Base-by-base conservation (phyloP, 2,113 vertebrate genomes). In the Salvelinus fontinalis region DNA sequence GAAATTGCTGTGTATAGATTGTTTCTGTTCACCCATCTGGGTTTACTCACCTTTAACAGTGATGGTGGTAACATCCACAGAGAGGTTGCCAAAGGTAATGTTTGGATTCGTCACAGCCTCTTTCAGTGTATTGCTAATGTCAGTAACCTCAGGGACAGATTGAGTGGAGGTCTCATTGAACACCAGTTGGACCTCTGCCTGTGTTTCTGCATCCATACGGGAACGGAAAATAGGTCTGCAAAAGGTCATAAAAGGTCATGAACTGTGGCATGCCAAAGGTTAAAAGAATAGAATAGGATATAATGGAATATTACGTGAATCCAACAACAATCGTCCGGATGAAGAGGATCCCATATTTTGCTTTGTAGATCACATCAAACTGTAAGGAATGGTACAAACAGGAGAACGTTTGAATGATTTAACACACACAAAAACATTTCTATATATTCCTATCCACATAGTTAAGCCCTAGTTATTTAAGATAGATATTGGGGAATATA, bases 261-360 rank as follows among this genome's bases (percentile, higher is more conserved):
- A 39, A 39, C 34, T 2, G 34, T 39, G 34, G 34, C 34, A 39
- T 39, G 34, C 7, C 34, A 39, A 39, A 39, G 7, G 8, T 39
- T 39, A 9, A 2, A 0, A 39, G 2, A 59, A 59, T 14, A 72
- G 1, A 24, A 29, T 57, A 8, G 49, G 60, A 29, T 29, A 3
- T 13, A 60, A 60, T n/a, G n/a, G 27, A 67, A 67, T 54, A n/a
- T 76, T 76, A 76, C 74, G 66, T 76, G 49, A 76, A 76, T 60
- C 6, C 9, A 29, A 76, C 5, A 6, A 76, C 49, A 60, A 76
- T 69, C 2, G 66, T 70, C 4, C 67, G 18, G 51, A 69, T 24
- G 12, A 70, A 76, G 7, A 20, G 11, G 1, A 16, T 3, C 2
- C 66, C 66, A 62, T 24, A 76, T 57, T 24, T 20, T 60, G 4